Conservation (phyloP, 2,888 invertebrate genomes). For the Melieria picta region DNA sequence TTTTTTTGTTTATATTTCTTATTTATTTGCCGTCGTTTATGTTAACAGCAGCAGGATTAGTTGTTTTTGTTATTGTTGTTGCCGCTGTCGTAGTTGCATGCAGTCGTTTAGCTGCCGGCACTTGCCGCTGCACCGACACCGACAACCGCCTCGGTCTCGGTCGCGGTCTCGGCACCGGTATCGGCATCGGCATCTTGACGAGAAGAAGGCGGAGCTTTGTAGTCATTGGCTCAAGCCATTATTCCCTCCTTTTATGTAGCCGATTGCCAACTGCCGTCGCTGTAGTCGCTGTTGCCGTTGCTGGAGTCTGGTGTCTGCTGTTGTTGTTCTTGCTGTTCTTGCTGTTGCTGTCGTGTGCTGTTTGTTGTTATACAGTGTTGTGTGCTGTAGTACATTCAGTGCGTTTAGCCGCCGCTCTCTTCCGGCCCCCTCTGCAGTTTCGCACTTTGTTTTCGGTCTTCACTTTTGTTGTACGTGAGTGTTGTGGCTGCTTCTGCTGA, state of each 20-base stretch:
- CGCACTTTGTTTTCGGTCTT: background rate
- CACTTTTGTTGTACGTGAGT: too few relatives aligned
- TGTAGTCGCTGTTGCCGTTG: slow-evolving; percentile 22
- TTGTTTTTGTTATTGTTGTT: slow-evolving; percentile 9
- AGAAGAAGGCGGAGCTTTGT: slow-evolving; percentile 63
- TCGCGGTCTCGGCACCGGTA: slow-evolving; percentile 6
- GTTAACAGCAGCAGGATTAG: slow-evolving; percentile 11
- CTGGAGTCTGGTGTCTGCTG: slow-evolving; percentile 14
- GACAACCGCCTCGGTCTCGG: slow-evolving; percentile 27
- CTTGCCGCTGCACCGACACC: slow-evolving; percentile 18
- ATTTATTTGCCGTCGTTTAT: background rate
- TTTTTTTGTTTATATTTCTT: too few relatives aligned
- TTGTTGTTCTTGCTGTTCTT: slow-evolving; percentile 15
- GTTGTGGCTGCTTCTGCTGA: too few relatives aligned
- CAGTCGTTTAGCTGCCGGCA: too few relatives aligned
- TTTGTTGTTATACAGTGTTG: slow-evolving; percentile 19
- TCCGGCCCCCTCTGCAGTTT: slow-evolving; percentile 5
- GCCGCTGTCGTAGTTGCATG: slow-evolving; percentile 1
- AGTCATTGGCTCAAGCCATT: slow-evolving; percentile 61
- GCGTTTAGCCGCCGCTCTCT: background rate
- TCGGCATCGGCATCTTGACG: slow-evolving; percentile 37
- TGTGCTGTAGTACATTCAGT: slow-evolving; percentile 1
- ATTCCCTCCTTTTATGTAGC: slow-evolving; percentile 55
- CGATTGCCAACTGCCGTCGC: slow-evolving; percentile 25
- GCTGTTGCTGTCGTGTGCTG: slow-evolving; percentile 13